Evolutionary conservation across 2,888 invertebrate species (phyloP), one percentile per base, ranked within the genome.

Genomic region (Drosophila cognata): DNA sequence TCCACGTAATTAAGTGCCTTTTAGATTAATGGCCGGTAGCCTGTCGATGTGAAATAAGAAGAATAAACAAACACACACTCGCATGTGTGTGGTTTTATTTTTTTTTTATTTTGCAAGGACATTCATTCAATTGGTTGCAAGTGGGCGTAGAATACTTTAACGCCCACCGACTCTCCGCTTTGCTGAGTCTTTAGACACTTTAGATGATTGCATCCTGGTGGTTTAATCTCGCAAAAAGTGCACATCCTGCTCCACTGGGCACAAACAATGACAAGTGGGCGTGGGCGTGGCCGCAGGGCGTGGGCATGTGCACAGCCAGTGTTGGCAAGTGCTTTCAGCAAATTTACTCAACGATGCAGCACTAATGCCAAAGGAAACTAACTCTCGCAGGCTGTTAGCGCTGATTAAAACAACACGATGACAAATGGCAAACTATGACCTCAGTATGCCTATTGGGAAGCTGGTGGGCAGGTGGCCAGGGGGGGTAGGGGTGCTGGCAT

Each of bases 191-290:
- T n/a, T 8, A 52, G 53, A 66, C 89, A 89, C 89, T 89, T 82
- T 89, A 79, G 76, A 58, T 85, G 88, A 87, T 87, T 87, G 88
- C 82, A 79, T 65, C 63, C 53, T 31, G 65, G 31, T 31, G 52
- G 72, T 78, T 87, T 76, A 79, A 87, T 87, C 72, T 84, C 60
- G 75, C 87, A 78, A 79, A 84, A 84, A 85, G 77, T 76, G 85
- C 81, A 73, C 70, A 65, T 70, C 69, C 52, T 72, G 80, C 79
- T 75, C 74, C 74, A 58, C 58, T 86, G 88, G 68, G 73, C 89
- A 83, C 66, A 66, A 77, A 87, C 89, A 87, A 87, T 83, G 61
- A 31, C 36, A 51, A 28, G 70, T 61, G 82, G 71, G 81, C 65
- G 79, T 38, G 28, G 52, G 68, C 55, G 35, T 29, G 33, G 29